Evolutionary conservation across 2,113 vertebrate species (phyloP).

Genomic region (Melanostigma gelatinosum): DNA sequence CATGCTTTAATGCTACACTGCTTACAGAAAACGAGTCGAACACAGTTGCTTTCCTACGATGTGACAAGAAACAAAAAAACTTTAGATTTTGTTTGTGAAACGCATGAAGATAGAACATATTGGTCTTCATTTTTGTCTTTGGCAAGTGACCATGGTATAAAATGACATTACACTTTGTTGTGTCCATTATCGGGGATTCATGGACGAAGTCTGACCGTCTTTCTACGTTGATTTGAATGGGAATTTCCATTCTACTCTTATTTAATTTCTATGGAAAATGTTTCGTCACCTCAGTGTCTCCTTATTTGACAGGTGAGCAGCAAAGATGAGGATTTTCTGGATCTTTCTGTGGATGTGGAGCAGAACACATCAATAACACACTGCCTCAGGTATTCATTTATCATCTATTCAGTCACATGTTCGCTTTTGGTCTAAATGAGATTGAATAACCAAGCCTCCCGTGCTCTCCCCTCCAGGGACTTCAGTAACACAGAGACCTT

Average conservation of each 20-base stretch:
- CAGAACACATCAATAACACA: slow-evolving; percentile 99
- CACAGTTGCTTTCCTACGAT: too few relatives aligned
- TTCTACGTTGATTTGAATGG: background rate
- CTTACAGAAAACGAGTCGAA: too few relatives aligned
- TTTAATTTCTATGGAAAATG: background rate
- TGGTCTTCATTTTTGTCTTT: too few relatives aligned
- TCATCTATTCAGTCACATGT: background rate
- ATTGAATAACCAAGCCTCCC: slow-evolving; percentile 31
- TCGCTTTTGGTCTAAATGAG: background rate
- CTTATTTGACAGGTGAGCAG: slow-evolving; percentile 91
- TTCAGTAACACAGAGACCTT: slow-evolving; percentile 99
- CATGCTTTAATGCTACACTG: background rate
- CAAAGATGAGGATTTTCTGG: slow-evolving; percentile 99
- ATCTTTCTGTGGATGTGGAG: slow-evolving; percentile 98
- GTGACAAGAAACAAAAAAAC: background rate
- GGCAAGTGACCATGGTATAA: too few relatives aligned
- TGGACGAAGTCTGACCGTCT: too few relatives aligned
- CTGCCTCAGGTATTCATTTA: slow-evolving; percentile 87
- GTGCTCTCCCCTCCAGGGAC: slow-evolving; percentile 85
- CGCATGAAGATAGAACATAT: too few relatives aligned
- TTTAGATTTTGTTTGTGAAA: background rate
- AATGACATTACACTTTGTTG: too few relatives aligned
- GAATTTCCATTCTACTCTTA: background rate
- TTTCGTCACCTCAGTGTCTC: background rate
- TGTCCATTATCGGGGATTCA: too few relatives aligned